These are phyloP conservation scores for Hypena proboscidalis DNA, from an alignment of 2,888 invertebrate genomes.

Conservation along the genomic window DNA sequence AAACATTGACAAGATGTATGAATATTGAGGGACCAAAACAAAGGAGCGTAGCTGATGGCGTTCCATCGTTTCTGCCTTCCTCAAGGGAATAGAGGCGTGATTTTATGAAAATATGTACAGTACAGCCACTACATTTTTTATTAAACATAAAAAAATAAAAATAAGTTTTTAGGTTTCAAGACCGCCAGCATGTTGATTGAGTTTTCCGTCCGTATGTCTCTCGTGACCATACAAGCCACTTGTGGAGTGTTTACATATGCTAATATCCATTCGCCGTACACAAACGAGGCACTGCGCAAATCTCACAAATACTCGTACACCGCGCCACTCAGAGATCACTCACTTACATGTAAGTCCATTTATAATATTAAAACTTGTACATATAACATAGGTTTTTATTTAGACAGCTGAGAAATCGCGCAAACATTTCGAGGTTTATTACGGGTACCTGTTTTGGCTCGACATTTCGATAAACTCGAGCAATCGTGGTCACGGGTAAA, in stretches of 20 bases:
- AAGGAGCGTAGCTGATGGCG: no score
- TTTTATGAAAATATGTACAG: no score
- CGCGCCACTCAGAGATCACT: conserved; percentile 4
- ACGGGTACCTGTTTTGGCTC: no score
- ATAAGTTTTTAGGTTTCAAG: no score
- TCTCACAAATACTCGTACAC: conserved; percentile 13
- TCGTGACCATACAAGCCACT: conserved; percentile 22
- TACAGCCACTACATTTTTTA: no score
- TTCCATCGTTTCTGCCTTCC: no score
- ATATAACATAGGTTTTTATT: background rate
- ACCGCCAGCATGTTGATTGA: conserved; percentile 3
- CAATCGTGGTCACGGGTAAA: no score
- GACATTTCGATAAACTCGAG: no score
- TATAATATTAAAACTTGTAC: background rate
- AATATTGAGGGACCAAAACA: no score
- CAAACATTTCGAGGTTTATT: conserved; percentile 1
- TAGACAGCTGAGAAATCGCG: background rate
- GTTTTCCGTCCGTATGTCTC: conserved; percentile 10
- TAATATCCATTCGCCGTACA: conserved; percentile 35
- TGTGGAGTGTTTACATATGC: conserved; percentile 45
- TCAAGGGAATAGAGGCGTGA: no score
- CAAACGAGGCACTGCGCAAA: conserved; percentile 23
- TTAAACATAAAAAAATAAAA: no score
- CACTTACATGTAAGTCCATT: conserved; percentile 31
- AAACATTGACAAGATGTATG: no score